phyloP scores from a whole-genome alignment of 2,888 invertebrate species.

The Acleris literana region DNA sequence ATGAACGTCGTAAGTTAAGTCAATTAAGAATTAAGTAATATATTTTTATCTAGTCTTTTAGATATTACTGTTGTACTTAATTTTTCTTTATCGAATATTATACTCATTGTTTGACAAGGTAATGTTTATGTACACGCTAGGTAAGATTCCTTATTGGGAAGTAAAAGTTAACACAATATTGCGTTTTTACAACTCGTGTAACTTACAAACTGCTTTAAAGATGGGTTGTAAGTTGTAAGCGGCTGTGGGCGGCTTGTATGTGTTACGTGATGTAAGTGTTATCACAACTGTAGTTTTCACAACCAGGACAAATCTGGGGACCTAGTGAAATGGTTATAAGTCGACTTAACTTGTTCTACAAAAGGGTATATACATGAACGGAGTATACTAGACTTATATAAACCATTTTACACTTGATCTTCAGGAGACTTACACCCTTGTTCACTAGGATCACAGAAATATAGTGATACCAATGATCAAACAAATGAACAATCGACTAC shows the following conservation, averaged over 20 bases:
- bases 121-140: constrained; percentile 8
- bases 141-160: constrained; percentile 45
- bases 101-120: constrained; percentile 6
- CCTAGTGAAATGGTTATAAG: too few species aligned
- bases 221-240: neutral
- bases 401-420: too few species aligned
- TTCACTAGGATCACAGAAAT: too few species aligned
- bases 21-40: constrained; percentile 60
- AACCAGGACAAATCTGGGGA: too few species aligned
- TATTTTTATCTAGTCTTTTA: constrained; percentile 73
- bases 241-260: neutral
- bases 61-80: constrained; percentile 64
- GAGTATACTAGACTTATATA: too few species aligned
- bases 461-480: too few species aligned
- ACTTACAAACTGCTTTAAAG: neutral
- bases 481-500: too few species aligned
- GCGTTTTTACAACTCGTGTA: neutral
- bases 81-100: constrained; percentile 41
- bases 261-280: too few species aligned
- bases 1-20: constrained; percentile 64
- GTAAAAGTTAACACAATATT: constrained; percentile 33
- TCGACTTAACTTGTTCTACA: too few species aligned
- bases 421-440: too few species aligned
- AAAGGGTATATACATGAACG: too few species aligned
- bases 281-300: too few species aligned